Base-by-base conservation (phyloP, 2,113 vertebrate species). In the Geothlypis trichas region DNA sequence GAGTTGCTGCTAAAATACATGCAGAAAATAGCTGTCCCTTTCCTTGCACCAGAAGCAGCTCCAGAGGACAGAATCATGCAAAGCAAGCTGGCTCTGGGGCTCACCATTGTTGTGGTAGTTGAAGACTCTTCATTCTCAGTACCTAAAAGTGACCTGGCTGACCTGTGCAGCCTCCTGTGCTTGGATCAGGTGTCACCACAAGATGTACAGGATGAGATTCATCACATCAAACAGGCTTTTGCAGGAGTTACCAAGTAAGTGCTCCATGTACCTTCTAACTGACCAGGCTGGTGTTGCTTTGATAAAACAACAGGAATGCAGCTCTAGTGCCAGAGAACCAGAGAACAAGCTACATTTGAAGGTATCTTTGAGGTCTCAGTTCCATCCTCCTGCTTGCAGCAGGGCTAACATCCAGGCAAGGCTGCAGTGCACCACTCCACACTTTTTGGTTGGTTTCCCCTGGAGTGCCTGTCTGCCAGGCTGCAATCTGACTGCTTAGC, bases 111-210 rank as follows among this genome's bases (percentile, higher is more conserved):
- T 3, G 0, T 4, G 1, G 8, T 88, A 0, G 15, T 65, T 49
- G 39, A 79, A 4, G 0, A 0, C 0, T 1, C 26, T 1, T 0
- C 0, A 0, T 22, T 98, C 18, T 13, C 1, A 23, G 1, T 10
- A 2, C 0, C 0, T 0, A 4, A 27, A 6, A 1, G 0, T 0
- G 10, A 83, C 9, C 75, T 97, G 87, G 0, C 1, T 75, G 3
- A 5, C 0, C 57, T 98, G 23, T 98, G 98, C 14, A 13, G 2
- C 31, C 94, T 98, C 47, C 44, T 98, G 33, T 94, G 87, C 83
- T 67, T 93, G 6, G 78, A 93, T 7, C 7, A 92, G n/a, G 12
- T 7, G 26, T 55, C 96, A 0, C 54, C 27, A 3, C 28, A 51
- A 5, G 33, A 76, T 8, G 3, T 72, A 0, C 17, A 3, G 18